Evolutionary conservation across 2,888 invertebrate genomes (phyloP), one percentile per base, ranked within the genome.

Genomic region (Amiota communis): DNA sequence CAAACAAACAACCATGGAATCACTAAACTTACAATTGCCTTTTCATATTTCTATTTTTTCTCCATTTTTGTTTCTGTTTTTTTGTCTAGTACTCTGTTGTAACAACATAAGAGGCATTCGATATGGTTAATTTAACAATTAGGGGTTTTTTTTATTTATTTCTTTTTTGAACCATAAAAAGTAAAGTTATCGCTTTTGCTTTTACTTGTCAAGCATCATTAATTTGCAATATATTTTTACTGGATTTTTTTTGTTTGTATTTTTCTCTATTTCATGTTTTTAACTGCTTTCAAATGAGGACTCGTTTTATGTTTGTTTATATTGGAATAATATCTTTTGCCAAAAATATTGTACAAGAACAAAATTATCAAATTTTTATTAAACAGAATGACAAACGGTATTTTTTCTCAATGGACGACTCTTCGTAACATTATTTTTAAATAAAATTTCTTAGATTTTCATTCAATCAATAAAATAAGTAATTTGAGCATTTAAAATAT

Each of bases 171-270:
- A 63, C 59, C 65, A 65, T 15, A n/a, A 65, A 49, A 51, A 23
- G 51, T 2, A 13, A 23, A 53, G 67, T 53, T 53, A 68, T 68
- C 13, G 36, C 36, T 36, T 36, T 36, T 36, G 67, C 67, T 12
- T 53, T 15, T 53, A 23, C 67, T 51, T 36, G 67, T 68, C 67
- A 68, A 68, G 67, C 53, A 68, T 68, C 67, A 68, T 68, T 68
- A 68, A 68, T 68, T 68, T 53, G 67, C 51, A 51, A 68, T 68
- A n/a, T 20, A 6, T 36, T 59, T 59, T 59, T 23, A 6, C 8
- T 59, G 1, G 59, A 23, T 23, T 2, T 23, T 23, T 23, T 23
- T 23, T 23, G 23, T 23, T 23, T 23, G 3, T 23, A 23, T 23
- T 23, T 59, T 20, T 59, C 10, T 17, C 59, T 59, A n/a, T 53